phyloP scores from a whole-genome alignment of 2,888 invertebrate species.

The Apoda limacodes region DNA sequence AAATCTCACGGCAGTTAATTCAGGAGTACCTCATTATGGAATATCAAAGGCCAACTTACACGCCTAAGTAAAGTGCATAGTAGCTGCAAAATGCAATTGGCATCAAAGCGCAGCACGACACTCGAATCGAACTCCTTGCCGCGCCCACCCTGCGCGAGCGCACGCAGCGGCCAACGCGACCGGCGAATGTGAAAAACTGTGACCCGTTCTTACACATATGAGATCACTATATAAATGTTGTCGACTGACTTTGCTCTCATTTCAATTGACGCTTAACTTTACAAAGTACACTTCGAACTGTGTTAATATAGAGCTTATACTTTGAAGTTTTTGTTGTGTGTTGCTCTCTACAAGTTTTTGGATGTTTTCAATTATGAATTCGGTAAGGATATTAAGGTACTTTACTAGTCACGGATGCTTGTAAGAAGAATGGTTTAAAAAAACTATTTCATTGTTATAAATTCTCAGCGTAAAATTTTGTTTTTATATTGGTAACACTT shows the following conservation, averaged over 20 bases:
- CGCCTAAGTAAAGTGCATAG: background rate
- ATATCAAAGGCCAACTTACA: too few species aligned
- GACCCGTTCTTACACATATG: constrained; percentile 69
- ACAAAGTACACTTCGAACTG: constrained; percentile 46
- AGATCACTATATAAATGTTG: constrained; percentile 64
- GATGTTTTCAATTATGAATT: background rate
- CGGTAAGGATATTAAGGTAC: too few species aligned
- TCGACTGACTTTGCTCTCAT: constrained; percentile 64
- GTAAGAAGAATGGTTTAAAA: too few species aligned
- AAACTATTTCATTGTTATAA: too few species aligned
- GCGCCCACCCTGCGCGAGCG: constrained; percentile 61
- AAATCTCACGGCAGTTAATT: too few species aligned
- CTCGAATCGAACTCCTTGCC: constrained; percentile 28
- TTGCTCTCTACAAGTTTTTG: too few species aligned
- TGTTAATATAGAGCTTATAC: background rate
- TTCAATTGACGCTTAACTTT: constrained; percentile 60
- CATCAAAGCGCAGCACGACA: constrained; percentile 6
- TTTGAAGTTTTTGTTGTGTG: constrained; percentile 19
- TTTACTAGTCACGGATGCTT: too few species aligned
- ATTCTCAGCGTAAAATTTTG: too few species aligned
- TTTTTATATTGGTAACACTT: too few species aligned
- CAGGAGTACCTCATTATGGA: too few species aligned
- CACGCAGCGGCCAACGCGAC: constrained; percentile 19
- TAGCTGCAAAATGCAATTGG: constrained; percentile 1
- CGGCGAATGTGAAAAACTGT: constrained; percentile 65